phyloP scores from a whole-genome alignment of 2,113 vertebrate genomes.

The Anguilla japonica region DNA sequence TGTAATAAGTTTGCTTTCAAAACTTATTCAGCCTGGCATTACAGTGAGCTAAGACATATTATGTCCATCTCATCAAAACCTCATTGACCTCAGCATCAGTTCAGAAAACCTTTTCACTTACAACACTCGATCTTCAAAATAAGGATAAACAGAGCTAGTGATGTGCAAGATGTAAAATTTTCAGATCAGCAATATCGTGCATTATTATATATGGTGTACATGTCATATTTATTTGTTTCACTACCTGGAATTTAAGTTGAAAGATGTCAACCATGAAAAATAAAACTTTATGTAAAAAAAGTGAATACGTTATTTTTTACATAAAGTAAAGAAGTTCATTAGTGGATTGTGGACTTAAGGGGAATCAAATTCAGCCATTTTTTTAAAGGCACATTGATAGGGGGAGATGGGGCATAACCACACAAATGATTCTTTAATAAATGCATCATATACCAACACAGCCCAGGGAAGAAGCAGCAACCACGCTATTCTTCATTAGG shows the following conservation, averaged over 20 bases:
- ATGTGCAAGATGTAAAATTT: too few relatives aligned
- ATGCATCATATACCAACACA: neutral
- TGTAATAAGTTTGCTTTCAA: neutral
- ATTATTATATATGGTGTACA: too few relatives aligned
- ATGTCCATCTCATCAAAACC: too few relatives aligned
- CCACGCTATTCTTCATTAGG: conserved; percentile 6
- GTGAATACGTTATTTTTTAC: neutral
- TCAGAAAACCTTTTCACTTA: too few relatives aligned
- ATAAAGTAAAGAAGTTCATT: neutral
- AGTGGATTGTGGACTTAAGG: neutral
- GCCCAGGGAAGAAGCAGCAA: neutral
- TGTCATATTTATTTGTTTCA: too few relatives aligned
- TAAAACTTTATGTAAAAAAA: neutral
- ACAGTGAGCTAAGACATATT: neutral
- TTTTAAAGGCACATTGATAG: neutral
- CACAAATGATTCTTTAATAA: too few relatives aligned
- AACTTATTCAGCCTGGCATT: neutral
- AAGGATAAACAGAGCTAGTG: too few relatives aligned
- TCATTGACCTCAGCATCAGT: too few relatives aligned
- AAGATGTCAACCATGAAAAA: neutral
- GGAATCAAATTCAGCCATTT: neutral
- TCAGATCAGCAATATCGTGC: too few relatives aligned
- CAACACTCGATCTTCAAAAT: too few relatives aligned
- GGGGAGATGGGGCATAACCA: neutral
- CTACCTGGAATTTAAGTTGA: too few relatives aligned